Evolutionary conservation across 2,888 invertebrate species (phyloP).

Genomic region (Drosophila basisetae): DNA sequence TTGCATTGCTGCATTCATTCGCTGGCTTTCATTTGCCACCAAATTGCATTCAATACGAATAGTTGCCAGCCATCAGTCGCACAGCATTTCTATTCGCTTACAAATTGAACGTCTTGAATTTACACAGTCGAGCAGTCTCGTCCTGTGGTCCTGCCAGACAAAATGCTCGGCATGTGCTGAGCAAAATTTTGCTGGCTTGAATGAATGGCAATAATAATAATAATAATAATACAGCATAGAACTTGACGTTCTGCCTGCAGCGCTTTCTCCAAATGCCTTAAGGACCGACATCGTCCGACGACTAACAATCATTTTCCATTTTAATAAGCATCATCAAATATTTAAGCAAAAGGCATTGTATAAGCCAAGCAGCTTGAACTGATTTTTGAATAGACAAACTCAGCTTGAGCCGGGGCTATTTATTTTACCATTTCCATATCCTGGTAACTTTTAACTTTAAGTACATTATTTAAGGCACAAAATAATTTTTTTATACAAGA

Average conservation of each 20-base stretch:
- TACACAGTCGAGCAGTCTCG: conserved; percentile 20
- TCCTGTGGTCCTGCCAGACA: conserved; percentile 16
- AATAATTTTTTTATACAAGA: not conserved
- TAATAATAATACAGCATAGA: conserved; percentile 20
- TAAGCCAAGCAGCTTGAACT: conserved; percentile 24
- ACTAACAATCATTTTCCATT: conserved; percentile 39
- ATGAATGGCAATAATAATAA: conserved; percentile 37
- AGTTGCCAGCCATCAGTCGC: conserved; percentile 63
- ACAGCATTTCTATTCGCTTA: conserved; percentile 34
- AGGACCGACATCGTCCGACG: conserved; percentile 31
- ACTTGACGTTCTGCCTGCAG: conserved; percentile 13
- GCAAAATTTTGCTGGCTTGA: conserved; percentile 28
- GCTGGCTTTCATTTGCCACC: conserved; percentile 59
- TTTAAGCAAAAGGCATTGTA: conserved; percentile 29
- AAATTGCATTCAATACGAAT: conserved; percentile 70
- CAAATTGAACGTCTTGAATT: conserved; percentile 34
- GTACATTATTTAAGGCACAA: not conserved
- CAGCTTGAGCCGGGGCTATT: not conserved
- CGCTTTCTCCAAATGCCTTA: conserved; percentile 11
- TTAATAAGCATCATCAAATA: conserved; percentile 49
- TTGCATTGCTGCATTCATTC: conserved; percentile 42
- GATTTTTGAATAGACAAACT: not conserved
- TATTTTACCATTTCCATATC: not conserved
- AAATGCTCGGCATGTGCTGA: conserved; percentile 15
- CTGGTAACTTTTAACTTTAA: not conserved